phyloP scores from a whole-genome alignment of 1,140 invertebrate species.

The Aphaenogaster ashmeadi region DNA sequence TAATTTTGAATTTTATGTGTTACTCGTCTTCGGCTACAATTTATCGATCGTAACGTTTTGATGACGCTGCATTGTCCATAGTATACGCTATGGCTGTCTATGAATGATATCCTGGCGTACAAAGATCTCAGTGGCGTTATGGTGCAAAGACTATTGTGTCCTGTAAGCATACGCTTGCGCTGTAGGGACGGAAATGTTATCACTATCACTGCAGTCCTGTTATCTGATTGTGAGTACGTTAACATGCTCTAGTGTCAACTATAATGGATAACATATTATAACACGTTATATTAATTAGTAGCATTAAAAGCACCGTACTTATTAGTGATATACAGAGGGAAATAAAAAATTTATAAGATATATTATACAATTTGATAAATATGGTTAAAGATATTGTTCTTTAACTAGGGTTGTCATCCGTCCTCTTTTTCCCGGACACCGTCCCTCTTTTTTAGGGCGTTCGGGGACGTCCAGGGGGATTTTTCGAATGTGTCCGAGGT shows the following conservation, averaged over 20 bases:
- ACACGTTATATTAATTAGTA: conserved; percentile 17
- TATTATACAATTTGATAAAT: too few species aligned
- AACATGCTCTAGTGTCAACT: neutral
- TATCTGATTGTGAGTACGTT: neutral
- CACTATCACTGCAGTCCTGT: neutral
- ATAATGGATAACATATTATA: neutral
- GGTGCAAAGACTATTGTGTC: conserved; percentile 27
- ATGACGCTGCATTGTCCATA: neutral
- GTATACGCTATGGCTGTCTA: neutral
- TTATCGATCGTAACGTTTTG: conserved; percentile 5
- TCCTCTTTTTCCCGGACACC: too few species aligned
- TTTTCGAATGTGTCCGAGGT: too few species aligned
- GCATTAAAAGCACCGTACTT: neutral
- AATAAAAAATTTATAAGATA: too few species aligned
- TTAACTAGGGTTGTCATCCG: too few species aligned
- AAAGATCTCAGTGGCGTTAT: conserved; percentile 14
- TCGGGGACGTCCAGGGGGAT: too few species aligned
- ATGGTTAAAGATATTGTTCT: too few species aligned
- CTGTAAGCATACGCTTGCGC: neutral
- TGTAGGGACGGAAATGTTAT: conserved; percentile 18
- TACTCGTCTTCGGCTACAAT: neutral
- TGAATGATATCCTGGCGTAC: neutral
- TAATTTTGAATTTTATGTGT: neutral
- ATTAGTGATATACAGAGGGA: neutral
- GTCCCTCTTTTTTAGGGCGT: too few species aligned